Base-by-base conservation (phyloP, 2,113 vertebrate species). In the Lophura nycthemera region DNA sequence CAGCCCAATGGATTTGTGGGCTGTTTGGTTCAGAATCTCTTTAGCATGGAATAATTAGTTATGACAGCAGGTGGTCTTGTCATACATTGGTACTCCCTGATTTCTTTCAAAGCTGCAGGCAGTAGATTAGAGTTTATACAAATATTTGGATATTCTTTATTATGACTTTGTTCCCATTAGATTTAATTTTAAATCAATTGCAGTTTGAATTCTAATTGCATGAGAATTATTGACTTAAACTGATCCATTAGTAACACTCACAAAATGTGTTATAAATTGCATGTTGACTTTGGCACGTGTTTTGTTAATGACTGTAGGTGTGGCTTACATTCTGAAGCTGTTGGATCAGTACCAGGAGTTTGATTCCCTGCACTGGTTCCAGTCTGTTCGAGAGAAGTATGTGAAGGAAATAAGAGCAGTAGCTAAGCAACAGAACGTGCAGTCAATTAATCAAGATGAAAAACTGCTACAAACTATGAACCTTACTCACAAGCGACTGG, bases 331-430 rank as follows among this genome's bases (percentile, higher is more conserved):
- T 76, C 97, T 99, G 85, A 99, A 99, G 97, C 99, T 99, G 92
- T 97, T 99, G 97, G 98, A 99, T 97, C 99, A 99, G 95, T 99
- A 99, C 86, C 98, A 98, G 97, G 99, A 99, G 97, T 99, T 99
- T 95, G 99, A 99, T 95, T 99, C 99, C 3, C 98, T 99, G 93
- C 99, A 99, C 97, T 99, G 99, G 99, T 99, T 99, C 97, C 99
- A 99, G 96, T 98, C 99, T 13, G 99, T 99, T 66, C 97, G 99
- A 96, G 99, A 99, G 73, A 99, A 99, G 93, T 99, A 99, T 63
- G 75, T 98, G 96, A 99, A 98, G 90, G 99, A 99, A 96, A 99
- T 99, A 95, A 99, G 97, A 25, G 98, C 99, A 0, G 98, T 99
- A 94, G 98, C 98, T 84, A 99, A 99, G 94, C 99, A 99, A 94